Conservation (phyloP, 2,113 vertebrate species). For the Geococcyx californianus region DNA sequence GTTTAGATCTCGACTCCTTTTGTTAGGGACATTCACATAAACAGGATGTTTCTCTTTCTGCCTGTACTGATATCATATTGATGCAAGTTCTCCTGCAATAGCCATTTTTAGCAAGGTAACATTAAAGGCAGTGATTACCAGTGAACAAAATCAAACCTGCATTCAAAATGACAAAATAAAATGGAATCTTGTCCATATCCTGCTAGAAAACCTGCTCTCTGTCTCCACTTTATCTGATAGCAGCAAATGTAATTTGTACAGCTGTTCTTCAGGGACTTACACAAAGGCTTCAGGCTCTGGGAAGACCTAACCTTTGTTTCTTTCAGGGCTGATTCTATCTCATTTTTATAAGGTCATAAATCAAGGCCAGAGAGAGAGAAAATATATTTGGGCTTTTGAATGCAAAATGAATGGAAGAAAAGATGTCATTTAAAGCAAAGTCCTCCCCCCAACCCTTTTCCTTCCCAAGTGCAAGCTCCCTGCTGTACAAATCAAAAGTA, state of each 20-base stretch:
- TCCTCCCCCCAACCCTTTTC: neutral
- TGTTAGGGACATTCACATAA: conserved; percentile 54
- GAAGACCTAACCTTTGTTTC: conserved; percentile 58
- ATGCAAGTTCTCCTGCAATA: neutral
- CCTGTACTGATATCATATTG: neutral
- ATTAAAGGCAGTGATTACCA: conserved; percentile 29
- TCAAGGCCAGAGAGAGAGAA: conserved; percentile 7
- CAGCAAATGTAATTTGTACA: conserved; percentile 72
- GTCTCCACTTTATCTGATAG: conserved; percentile 47
- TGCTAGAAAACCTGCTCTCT: conserved; percentile 40
- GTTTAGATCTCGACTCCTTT: conserved; percentile 56
- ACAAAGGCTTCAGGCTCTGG: conserved; percentile 55
- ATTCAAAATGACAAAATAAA: conserved; percentile 58
- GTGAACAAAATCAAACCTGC: conserved; percentile 59
- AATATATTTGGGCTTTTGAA: conserved; percentile 59
- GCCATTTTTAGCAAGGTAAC: conserved; percentile 59
- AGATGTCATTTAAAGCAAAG: conserved; percentile 23
- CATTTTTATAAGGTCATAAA: conserved; percentile 57
- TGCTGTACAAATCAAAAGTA: conserved; percentile 43
- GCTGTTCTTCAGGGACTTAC: conserved; percentile 57
- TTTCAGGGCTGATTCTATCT: conserved; percentile 40
- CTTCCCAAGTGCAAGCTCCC: conserved; percentile 1
- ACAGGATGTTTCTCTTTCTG: conserved; percentile 65
- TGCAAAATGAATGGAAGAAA: conserved; percentile 24
- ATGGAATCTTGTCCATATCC: conserved; percentile 58